These are phyloP conservation scores for Acanthopleura granulata DNA, from an alignment of 2,888 invertebrate genomes.

Conservation along the genomic window DNA sequence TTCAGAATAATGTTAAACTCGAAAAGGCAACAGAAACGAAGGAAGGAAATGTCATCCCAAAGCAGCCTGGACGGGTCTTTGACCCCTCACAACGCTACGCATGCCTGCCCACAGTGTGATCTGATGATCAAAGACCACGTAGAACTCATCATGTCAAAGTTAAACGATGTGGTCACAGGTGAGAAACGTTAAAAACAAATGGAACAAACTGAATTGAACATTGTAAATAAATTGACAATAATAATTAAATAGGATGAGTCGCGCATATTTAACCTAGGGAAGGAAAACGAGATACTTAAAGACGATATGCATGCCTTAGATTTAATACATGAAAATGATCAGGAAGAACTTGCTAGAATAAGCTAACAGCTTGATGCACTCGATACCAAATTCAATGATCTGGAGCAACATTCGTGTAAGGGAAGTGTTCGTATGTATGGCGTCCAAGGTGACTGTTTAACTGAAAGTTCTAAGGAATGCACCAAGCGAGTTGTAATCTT, in stretches of 20 bases:
- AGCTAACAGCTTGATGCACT: background rate
- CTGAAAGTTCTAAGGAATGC: background rate
- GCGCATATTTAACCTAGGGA: background rate
- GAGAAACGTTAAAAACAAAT: background rate
- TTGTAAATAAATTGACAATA: background rate
- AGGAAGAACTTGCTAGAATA: background rate
- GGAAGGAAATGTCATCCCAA: background rate
- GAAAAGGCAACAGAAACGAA: background rate
- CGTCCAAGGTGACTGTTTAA: background rate
- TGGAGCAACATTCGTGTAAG: background rate
- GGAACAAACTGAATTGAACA: background rate
- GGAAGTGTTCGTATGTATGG: background rate
- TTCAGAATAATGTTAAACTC: too few relatives aligned
- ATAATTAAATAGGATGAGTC: background rate
- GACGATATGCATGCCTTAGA: background rate
- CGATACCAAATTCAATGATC: background rate
- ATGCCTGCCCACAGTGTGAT: too few relatives aligned
- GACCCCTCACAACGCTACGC: background rate
- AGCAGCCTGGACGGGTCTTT: background rate
- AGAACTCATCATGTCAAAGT: background rate
- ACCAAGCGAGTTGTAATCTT: background rate
- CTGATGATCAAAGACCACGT: background rate
- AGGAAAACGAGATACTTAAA: background rate
- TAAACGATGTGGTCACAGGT: background rate
- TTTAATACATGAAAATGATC: background rate